Base-by-base conservation (phyloP, 2,113 vertebrate species). In the Mesocricetus auratus region DNA sequence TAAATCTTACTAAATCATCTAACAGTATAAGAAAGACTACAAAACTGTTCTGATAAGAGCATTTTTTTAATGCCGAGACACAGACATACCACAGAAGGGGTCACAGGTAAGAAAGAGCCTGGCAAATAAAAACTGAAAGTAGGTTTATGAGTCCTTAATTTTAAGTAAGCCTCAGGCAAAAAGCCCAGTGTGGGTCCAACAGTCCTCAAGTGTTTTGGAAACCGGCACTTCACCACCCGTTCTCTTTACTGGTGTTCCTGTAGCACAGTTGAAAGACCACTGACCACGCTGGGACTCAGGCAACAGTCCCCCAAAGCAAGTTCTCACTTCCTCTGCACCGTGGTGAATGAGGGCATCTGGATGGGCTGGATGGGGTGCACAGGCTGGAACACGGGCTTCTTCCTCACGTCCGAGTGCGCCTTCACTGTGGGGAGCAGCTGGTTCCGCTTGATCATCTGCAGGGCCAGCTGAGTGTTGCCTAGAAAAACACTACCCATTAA, bases 371-470 rank as follows among this genome's bases (percentile, higher is more conserved):
- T 96, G 0, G 99, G 98, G 96, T 99, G 99, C 33, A 98, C 98
- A 0, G 99, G 96, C 97, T 99, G 99, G 96, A 99, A 97, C 96
- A 98, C 96, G 0, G 98, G 97, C 96, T 99, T 99, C 98, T 99
- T 99, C 91, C 99, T 98, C 83, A 99, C 97, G 86, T 99, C 99
- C 0, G 99, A 98, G 93, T 99, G 98, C 3, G 99, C 99, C 96
- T 99, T 99, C 83, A 99, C 96, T 0, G 99, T 97, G 8, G 99
- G 99, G 68, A 99, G 98, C 78, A 99, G 99, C 98, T 99, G 99
- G 97, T 99, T 99, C 96, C 99, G 98, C 98, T 99, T 99, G 98
- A 99, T 99, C 98, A 99, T 99, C 98, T 99, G 99, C 96, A 99
- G 98, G n/a, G 99, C 99, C 98, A 99, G 98, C 98, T 99, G 99